These are phyloP conservation scores for Pantelozetes paolii DNA, from an alignment of 2,888 invertebrate species.

Conservation along the genomic window DNA sequence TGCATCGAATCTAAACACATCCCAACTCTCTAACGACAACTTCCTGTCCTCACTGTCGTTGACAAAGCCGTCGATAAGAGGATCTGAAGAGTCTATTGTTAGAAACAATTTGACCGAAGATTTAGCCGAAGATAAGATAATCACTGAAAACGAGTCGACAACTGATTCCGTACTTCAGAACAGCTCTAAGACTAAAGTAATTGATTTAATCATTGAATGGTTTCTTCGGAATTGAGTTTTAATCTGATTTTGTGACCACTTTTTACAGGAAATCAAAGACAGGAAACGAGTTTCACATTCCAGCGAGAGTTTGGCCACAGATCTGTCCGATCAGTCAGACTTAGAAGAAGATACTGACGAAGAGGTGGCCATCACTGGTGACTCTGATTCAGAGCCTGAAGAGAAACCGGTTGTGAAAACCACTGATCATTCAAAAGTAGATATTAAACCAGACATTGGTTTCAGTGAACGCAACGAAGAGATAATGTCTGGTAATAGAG, in stretches of 20 bases:
- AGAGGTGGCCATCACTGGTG: conserved; percentile 48
- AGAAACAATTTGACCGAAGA: background rate
- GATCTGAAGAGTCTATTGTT: background rate
- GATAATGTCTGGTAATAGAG: conserved; percentile 42
- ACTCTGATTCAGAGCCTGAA: conserved; percentile 48
- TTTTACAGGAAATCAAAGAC: too few relatives aligned
- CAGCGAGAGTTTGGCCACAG: conserved; percentile 15
- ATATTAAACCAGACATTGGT: conserved; percentile 28
- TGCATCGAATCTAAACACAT: background rate
- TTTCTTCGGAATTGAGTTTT: background rate
- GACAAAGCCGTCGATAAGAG: background rate
- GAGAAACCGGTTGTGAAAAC: background rate
- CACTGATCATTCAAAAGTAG: conserved; percentile 28
- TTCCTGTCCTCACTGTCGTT: background rate
- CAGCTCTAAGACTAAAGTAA: background rate
- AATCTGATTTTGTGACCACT: background rate
- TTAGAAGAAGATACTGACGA: conserved; percentile 50
- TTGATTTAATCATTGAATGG: background rate
- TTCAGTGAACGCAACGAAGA: background rate
- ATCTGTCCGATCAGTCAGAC: conserved; percentile 43
- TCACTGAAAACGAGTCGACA: background rate
- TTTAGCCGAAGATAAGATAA: background rate
- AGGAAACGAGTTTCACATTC: conserved; percentile 2
- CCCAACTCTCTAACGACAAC: background rate
- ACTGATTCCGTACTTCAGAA: background rate